Base-by-base conservation (phyloP, 2,113 vertebrate species). In the Alectura lathami region DNA sequence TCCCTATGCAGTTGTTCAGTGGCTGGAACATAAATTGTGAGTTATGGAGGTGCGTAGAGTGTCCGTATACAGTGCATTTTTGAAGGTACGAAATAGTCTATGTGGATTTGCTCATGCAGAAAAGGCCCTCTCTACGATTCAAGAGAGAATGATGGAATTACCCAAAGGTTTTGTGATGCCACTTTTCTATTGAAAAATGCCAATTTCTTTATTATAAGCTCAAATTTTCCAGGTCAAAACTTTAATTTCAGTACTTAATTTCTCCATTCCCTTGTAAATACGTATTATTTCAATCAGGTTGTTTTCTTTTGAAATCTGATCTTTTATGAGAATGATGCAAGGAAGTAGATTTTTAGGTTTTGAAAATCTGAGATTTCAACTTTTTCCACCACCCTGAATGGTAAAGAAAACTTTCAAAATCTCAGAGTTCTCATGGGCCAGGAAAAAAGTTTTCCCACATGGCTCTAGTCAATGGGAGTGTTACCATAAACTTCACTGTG, bases 401-500 rank as follows among this genome's bases (percentile, higher is more conserved):
- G 16, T 17, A 66, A 34, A 38, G 63, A 68, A 69, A 68, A 3
- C 73, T 91, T 89, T 75, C 76, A 86, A 91, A 81, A 92, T 92
- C 69, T 64, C 32, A 32, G 85, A 78, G 51, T 86, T 86, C 75
- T 88, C 83, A 8, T 83, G 80, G 60, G 73, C 70, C 62, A 63
- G 56, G 18, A 21, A 57, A 5, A 38, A 47, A 26, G 4, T 40
- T 68, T 95, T 97, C 91, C 91, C 94, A 94, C 83, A 64, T 27
- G 72, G 36, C 64, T 90, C 40, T 38, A 72, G 92, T 96, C 90
- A 88, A 91, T 86, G 88, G 54, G 82, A 94, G 87, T n/a, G 27
- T 95, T 96, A 95, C 63, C 50, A 54, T 92, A 93, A 94, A 93
- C 82, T 94, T 89, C 56, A 29, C 56, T 53, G 38, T 81, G 73